Conservation (phyloP, 2,797 vertebrate genomes). For the Phalloptychus januarius region DNA sequence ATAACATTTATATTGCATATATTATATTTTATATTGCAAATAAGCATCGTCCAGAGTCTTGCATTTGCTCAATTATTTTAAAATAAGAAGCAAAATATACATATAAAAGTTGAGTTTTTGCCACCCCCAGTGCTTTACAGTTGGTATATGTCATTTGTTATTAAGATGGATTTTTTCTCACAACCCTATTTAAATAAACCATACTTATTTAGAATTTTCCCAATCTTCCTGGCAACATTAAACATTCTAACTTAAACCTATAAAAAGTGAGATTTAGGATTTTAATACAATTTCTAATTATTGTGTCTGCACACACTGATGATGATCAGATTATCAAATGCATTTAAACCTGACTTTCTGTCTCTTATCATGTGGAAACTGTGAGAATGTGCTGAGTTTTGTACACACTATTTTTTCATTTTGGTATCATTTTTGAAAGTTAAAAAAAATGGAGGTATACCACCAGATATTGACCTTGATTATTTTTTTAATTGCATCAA, state of each 20-base stretch:
- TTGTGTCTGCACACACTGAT: background rate
- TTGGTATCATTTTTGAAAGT: background rate
- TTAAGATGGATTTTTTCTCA: background rate
- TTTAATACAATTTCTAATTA: background rate
- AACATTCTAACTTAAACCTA: background rate
- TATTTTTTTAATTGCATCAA: background rate
- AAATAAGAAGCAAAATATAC: background rate
- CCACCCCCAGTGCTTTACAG: background rate
- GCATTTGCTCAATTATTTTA: background rate
- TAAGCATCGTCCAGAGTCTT: background rate
- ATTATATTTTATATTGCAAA: background rate
- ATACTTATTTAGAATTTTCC: background rate
- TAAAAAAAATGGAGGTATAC: background rate
- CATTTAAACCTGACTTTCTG: background rate
- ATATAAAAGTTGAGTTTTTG: background rate
- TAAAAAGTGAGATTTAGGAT: background rate
- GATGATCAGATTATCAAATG: background rate
- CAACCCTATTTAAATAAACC: background rate
- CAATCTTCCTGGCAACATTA: background rate
- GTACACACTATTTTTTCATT: background rate
- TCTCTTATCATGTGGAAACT: background rate
- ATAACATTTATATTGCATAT: too few relatives aligned
- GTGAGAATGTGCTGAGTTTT: background rate
- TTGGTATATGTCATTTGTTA: background rate
- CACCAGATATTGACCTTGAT: background rate